Conservation (phyloP, 2,113 vertebrate genomes). For the Eolophus roseicapilla region DNA sequence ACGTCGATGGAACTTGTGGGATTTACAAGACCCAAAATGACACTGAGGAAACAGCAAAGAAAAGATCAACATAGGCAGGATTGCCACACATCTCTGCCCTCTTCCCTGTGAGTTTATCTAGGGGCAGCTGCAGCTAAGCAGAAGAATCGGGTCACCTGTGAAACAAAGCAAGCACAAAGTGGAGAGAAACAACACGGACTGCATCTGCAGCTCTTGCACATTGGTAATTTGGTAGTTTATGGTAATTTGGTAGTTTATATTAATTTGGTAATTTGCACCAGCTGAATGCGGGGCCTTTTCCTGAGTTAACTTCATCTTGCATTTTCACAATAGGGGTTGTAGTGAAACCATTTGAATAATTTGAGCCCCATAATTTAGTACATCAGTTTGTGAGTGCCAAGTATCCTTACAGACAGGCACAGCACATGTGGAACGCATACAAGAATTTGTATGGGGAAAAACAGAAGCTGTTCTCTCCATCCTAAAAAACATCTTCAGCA, state of each 20-base stretch:
- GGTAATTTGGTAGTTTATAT: not conserved
- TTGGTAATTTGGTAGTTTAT: not conserved
- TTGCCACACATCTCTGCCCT: not conserved
- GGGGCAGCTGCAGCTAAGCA: not conserved
- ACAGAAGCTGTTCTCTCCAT: not conserved
- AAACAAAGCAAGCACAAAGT: not conserved
- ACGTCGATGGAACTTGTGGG: not conserved
- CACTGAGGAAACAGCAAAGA: not conserved
- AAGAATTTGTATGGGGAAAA: not conserved
- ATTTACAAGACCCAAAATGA: not conserved
- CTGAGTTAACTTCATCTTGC: not conserved
- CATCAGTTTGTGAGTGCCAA: not conserved
- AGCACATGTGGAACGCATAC: not conserved
- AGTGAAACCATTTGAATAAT: not conserved
- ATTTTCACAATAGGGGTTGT: not conserved
- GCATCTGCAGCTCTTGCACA: not conserved
- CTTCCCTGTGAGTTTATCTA: not conserved
- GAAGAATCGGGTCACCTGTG: not conserved
- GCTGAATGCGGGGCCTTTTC: not conserved
- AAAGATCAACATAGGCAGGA: not conserved
- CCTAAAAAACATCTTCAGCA: not conserved
- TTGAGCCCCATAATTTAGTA: not conserved
- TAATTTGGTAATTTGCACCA: slow-evolving; percentile 32
- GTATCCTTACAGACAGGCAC: not conserved
- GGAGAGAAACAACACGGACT: not conserved